Evolutionary conservation across 2,888 invertebrate genomes (phyloP).

Genomic region (Fragum sueziense): DNA sequence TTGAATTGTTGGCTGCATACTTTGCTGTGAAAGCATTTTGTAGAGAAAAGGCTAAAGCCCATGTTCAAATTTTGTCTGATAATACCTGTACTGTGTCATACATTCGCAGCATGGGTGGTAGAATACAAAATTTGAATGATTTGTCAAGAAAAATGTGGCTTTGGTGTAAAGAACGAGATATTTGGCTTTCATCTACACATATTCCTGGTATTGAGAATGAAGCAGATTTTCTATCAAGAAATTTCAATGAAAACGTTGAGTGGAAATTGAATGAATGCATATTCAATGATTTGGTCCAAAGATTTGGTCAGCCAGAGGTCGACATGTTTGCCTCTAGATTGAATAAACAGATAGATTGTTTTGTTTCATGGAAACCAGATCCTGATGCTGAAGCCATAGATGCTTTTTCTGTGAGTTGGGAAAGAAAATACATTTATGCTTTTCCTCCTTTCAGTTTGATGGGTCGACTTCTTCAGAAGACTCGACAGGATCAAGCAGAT

Average conservation of each 20-base stretch:
- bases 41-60: not conserved
- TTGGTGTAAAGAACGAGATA: conserved; percentile 10
- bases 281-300: not conserved
- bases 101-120: conserved; percentile 13
- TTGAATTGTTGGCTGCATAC: not conserved
- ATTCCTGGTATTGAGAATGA: conserved; percentile 16
- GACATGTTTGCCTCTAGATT: conserved; percentile 26
- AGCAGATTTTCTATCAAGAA: conserved; percentile 9
- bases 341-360: conserved; percentile 21
- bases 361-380: conserved; percentile 28
- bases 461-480: conserved; percentile 28
- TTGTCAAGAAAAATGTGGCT: conserved; percentile 17
- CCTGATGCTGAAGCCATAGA: conserved; percentile 25
- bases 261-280: conserved; percentile 16
- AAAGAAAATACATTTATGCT: conserved; percentile 20
- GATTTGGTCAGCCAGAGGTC: conserved; percentile 18
- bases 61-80: conserved; percentile 22
- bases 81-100: conserved; percentile 11
- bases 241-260: conserved; percentile 32
- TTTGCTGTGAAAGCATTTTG: conserved; percentile 12
- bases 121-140: not conserved
- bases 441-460: conserved; percentile 44
- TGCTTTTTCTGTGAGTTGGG: conserved; percentile 36
- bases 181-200: conserved; percentile 14
- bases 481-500: conserved; percentile 34